phyloP scores from a whole-genome alignment of 2,888 invertebrate species.

The Quadriops clusia region DNA sequence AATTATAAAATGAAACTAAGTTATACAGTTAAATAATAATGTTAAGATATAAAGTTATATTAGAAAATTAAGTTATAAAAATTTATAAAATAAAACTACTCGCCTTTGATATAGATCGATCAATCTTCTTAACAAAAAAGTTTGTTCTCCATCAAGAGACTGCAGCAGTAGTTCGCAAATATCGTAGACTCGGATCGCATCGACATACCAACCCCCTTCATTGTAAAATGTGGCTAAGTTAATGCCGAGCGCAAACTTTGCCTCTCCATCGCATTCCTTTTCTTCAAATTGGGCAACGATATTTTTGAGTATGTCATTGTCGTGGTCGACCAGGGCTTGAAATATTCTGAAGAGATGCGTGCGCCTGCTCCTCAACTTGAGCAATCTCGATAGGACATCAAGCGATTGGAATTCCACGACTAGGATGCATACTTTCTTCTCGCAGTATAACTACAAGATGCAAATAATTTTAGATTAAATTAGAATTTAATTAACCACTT shows the following conservation, averaged over 20 bases:
- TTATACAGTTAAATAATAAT: too few relatives aligned
- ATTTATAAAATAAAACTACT: too few relatives aligned
- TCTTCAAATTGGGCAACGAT: slow-evolving; percentile 26
- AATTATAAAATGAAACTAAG: too few relatives aligned
- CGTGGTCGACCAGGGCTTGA: slow-evolving; percentile 43
- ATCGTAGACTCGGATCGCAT: slow-evolving; percentile 60
- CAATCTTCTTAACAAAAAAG: slow-evolving; percentile 47
- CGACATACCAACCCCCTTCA: slow-evolving; percentile 79
- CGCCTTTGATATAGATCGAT: slow-evolving; percentile 82
- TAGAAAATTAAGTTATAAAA: too few relatives aligned
- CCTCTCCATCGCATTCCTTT: slow-evolving; percentile 13
- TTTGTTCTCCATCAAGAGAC: too few relatives aligned
- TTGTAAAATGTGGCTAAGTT: slow-evolving; percentile 62
- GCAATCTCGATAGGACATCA: slow-evolving; percentile 54
- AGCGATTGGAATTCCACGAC: slow-evolving; percentile 58
- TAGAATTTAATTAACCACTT: not conserved
- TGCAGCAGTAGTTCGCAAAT: slow-evolving; percentile 57
- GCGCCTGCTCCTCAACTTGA: slow-evolving; percentile 56
- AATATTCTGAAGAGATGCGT: slow-evolving; percentile 59
- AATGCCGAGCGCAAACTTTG: slow-evolving; percentile 28
- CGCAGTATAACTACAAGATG: slow-evolving; percentile 54
- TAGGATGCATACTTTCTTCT: slow-evolving; percentile 55
- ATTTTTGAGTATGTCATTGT: slow-evolving; percentile 28
- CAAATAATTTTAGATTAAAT: slow-evolving; percentile 6
- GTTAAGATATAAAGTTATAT: too few relatives aligned